These are phyloP conservation scores for Denticeps clupeoides DNA, from an alignment of 2,797 vertebrate species.

Conservation along the genomic window DNA sequence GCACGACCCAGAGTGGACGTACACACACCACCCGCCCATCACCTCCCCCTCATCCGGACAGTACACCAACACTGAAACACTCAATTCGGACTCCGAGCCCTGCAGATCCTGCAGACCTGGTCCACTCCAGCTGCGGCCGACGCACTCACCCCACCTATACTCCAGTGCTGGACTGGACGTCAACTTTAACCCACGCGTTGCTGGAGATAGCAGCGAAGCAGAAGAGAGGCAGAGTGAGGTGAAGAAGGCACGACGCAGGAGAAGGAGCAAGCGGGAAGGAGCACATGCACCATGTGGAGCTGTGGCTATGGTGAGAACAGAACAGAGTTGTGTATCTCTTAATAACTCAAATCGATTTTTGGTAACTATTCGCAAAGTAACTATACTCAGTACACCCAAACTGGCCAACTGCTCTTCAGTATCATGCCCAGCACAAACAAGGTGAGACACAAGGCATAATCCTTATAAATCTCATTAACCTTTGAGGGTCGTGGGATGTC, in stretches of 20 bases:
- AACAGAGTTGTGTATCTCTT: too few species aligned
- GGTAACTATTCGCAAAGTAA: too few species aligned
- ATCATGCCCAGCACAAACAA: too few species aligned
- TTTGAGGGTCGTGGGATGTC: too few species aligned
- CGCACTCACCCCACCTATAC: too few species aligned
- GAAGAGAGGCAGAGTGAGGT: slow-evolving; percentile 63
- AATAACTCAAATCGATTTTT: too few species aligned
- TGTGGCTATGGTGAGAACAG: slow-evolving; percentile 18
- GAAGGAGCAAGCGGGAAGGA: slow-evolving; percentile 63
- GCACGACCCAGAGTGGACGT: slow-evolving; percentile 63
- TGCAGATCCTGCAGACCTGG: slow-evolving; percentile 51
- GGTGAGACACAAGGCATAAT: too few species aligned
- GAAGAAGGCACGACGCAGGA: slow-evolving; percentile 66
- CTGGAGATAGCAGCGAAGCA: slow-evolving; percentile 77
- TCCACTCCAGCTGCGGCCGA: too few species aligned
- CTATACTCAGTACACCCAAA: too few species aligned
- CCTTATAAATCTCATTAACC: too few species aligned
- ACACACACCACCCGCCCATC: slow-evolving; percentile 57
- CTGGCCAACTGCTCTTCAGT: too few species aligned
- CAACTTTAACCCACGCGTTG: slow-evolving; percentile 83
- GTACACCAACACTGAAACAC: slow-evolving; percentile 75
- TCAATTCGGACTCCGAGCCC: slow-evolving; percentile 80
- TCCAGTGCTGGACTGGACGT: too few species aligned
- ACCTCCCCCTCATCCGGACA: slow-evolving; percentile 69
- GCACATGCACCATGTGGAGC: slow-evolving; percentile 9